Evolutionary conservation across 2,888 invertebrate species (phyloP).

Genomic region (Penaeus monodon): DNA sequence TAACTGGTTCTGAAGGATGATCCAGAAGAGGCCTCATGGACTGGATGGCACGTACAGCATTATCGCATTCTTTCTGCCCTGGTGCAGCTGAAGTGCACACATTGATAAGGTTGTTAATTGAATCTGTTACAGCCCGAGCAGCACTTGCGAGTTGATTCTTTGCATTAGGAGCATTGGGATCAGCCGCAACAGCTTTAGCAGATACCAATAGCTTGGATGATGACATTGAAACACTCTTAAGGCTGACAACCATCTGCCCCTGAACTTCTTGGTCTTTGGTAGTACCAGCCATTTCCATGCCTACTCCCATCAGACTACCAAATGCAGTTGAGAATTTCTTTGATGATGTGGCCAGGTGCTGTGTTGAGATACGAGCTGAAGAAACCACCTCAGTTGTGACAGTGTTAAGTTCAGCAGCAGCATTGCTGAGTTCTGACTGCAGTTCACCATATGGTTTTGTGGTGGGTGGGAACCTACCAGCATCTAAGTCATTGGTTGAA

Average conservation of each 20-base stretch:
- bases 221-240: slow-evolving; percentile 88
- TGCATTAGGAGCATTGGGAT: slow-evolving; percentile 89
- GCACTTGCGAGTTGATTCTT: slow-evolving; percentile 90
- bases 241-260: slow-evolving; percentile 85
- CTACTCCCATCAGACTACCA: slow-evolving; percentile 81
- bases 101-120: slow-evolving; percentile 90
- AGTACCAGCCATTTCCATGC: slow-evolving; percentile 88
- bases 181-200: slow-evolving; percentile 90
- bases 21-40: slow-evolving; percentile 85
- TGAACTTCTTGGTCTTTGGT: slow-evolving; percentile 82
- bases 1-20: slow-evolving; percentile 88
- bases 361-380: slow-evolving; percentile 78
- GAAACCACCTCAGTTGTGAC: slow-evolving; percentile 87
- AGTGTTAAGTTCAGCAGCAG: slow-evolving; percentile 86
- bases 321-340: slow-evolving; percentile 83
- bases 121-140: slow-evolving; percentile 87
- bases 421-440: slow-evolving; percentile 86
- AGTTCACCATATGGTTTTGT: slow-evolving; percentile 81
- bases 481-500: slow-evolving; percentile 77
- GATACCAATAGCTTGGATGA: slow-evolving; percentile 88
- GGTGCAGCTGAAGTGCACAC: slow-evolving; percentile 91
- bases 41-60: slow-evolving; percentile 91
- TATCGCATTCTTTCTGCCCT: slow-evolving; percentile 96
- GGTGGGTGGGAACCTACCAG: slow-evolving; percentile 79
- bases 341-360: slow-evolving; percentile 80